Percentiles rank a stretch among this genome's conserved stretches.
phyloP scores from a whole-genome alignment of 2,113 vertebrate species.

The Eurystomus gularis region DNA sequence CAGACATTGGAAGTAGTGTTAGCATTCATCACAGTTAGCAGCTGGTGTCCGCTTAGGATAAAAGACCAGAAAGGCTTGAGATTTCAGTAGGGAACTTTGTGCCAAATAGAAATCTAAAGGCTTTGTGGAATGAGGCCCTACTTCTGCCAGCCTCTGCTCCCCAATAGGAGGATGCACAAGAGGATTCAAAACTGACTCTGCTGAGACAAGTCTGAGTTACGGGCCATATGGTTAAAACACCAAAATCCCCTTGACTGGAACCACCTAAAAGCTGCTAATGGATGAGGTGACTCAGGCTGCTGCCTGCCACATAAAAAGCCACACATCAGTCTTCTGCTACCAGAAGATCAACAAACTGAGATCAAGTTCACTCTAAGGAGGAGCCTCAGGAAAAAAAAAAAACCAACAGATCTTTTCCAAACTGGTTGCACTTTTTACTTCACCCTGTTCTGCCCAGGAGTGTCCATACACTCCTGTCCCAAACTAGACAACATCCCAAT shows the following conservation, averaged over 20 bases:
- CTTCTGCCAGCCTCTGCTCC: background rate
- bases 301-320: background rate
- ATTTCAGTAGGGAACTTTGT: background rate
- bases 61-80: background rate
- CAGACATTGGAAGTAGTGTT: background rate
- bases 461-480: background rate
- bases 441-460: background rate
- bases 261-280: background rate
- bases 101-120: background rate
- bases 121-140: background rate
- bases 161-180: background rate
- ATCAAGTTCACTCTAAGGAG: background rate
- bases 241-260: background rate
- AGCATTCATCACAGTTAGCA: background rate
- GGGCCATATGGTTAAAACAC: background rate
- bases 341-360: background rate
- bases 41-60: background rate
- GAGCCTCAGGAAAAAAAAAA: background rate
- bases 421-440: background rate
- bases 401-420: rapidly evolving
- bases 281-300: background rate
- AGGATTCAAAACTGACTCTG: background rate
- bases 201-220: background rate
- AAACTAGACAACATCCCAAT: background rate
- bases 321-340: background rate